Conservation (phyloP, 2,113 vertebrate genomes). For the Trinectes maculatus region DNA sequence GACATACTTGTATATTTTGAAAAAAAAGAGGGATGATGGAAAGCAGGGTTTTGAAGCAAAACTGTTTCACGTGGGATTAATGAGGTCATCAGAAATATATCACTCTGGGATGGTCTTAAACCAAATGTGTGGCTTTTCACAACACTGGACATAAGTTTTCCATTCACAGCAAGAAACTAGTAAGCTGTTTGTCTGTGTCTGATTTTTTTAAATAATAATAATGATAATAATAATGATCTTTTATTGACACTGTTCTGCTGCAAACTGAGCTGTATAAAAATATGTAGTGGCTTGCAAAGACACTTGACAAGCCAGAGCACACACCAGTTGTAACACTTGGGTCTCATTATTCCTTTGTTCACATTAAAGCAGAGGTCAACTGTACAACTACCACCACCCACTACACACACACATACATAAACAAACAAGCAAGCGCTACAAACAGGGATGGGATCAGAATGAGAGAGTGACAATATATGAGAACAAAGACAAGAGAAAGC, state of each 20-base stretch:
- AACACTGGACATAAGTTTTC: too few species aligned
- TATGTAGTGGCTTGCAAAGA: slow-evolving; percentile 11
- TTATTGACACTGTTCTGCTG: neutral
- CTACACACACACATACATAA: slow-evolving; percentile 8
- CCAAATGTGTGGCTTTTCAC: too few species aligned
- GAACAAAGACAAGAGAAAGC: slow-evolving; percentile 11
- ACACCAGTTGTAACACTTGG: slow-evolving; percentile 15
- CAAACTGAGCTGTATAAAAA: neutral
- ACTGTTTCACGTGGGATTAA: slow-evolving; percentile 23
- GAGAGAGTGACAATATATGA: slow-evolving; percentile 18
- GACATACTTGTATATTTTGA: slow-evolving; percentile 5
- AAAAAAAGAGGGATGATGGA: slow-evolving; percentile 8
- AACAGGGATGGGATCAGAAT: slow-evolving; percentile 14
- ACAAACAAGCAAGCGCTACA: slow-evolving; percentile 39
- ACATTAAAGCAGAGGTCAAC: slow-evolving; percentile 55
- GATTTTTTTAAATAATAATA: neutral
- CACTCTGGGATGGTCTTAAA: neutral
- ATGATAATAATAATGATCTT: too few species aligned
- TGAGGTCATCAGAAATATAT: slow-evolving; percentile 13
- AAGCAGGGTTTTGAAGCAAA: slow-evolving; percentile 18
- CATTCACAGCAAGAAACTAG: neutral
- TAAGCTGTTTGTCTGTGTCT: neutral
- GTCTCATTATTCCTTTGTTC: slow-evolving; percentile 23
- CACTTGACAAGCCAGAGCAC: slow-evolving; percentile 20
- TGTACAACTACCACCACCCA: slow-evolving; percentile 6